phyloP scores from a whole-genome alignment of 2,888 invertebrate species.

The Crossocerus cetratus region DNA sequence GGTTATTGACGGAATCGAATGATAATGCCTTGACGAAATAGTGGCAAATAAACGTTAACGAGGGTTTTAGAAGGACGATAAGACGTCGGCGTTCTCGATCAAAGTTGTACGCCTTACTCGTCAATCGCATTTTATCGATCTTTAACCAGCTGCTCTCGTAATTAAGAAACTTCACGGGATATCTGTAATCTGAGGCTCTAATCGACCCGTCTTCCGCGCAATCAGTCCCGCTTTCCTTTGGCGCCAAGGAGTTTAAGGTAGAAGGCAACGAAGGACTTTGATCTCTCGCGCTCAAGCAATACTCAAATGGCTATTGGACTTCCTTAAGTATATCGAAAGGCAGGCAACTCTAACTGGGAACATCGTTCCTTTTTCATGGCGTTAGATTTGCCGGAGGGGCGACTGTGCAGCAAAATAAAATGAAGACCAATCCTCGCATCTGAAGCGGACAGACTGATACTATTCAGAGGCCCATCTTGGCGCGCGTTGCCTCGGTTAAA shows the following conservation, averaged over 20 bases:
- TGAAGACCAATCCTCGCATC: no score
- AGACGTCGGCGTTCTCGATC: conserved; percentile 1
- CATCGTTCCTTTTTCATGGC: no score
- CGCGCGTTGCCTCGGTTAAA: conserved; percentile 53
- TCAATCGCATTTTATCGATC: conserved; percentile 20
- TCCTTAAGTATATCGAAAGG: neutral
- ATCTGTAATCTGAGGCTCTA: conserved; percentile 25
- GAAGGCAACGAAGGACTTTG: no score
- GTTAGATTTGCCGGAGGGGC: no score
- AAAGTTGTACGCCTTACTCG: conserved; percentile 43
- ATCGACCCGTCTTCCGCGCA: conserved; percentile 37
- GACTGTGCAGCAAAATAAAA: no score
- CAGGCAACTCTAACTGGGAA: no score
- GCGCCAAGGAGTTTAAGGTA: neutral
- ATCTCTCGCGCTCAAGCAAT: neutral
- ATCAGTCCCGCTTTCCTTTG: conserved; percentile 24
- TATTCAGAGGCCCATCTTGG: conserved; percentile 18
- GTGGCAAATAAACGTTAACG: no score
- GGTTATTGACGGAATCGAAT: no score
- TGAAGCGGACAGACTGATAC: no score
- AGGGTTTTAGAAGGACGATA: no score
- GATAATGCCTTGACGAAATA: no score
- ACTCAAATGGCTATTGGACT: neutral
- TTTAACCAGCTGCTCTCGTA: conserved; percentile 53
- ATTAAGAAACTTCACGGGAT: conserved; percentile 55